Evolutionary conservation across 1,140 invertebrate genomes (phyloP), one percentile per base, ranked within the genome.

Genomic region (Archegozetes longisetosus): DNA sequence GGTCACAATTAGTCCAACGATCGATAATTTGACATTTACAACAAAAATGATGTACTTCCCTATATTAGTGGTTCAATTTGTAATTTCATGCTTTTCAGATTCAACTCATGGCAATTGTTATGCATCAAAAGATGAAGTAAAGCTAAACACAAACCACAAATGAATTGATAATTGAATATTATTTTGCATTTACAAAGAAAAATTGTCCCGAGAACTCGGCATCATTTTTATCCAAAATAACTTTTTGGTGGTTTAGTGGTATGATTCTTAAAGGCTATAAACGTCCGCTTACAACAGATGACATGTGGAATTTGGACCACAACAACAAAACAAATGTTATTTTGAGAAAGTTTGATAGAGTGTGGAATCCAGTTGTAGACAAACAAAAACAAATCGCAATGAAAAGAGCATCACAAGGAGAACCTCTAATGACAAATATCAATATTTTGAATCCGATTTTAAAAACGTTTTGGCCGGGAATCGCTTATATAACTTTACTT

Each of bases 161-260:
- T 40, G 17, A 40, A 40, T 40, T 9, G 6, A 40, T 40, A 40
- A 40, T 40, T 40, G 17, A 40, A 9, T 17, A 40, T 40, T 40
- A 9, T 40, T 9, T 40, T 40, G 17, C 6, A 40, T 40, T 40
- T 9, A 9, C 17, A 9, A 9, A 40, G 32, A 40, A 40, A 40
- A 40, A 6, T 9, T 55, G 88, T 73, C 93, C 94, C 53, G 91
- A 97, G 71, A 75, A 79, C 53, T 73, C 75, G 58, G 78, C 88
- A 46, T 90, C 90, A 23, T 96, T 94, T 72, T 78, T 90, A 20
- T 92, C 88, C 22, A 79, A 81, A 54, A 72, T 98, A 2, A 78
- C 85, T 0, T 98, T 93, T 71, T 80, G 82, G 56, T 98, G 94
- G 94, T 94, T 97, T 71, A 86, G 91, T 71, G 62, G 72, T 4